These are phyloP conservation scores for Sipha maydis DNA, from an alignment of 2,888 invertebrate species.

Conservation along the genomic window DNA sequence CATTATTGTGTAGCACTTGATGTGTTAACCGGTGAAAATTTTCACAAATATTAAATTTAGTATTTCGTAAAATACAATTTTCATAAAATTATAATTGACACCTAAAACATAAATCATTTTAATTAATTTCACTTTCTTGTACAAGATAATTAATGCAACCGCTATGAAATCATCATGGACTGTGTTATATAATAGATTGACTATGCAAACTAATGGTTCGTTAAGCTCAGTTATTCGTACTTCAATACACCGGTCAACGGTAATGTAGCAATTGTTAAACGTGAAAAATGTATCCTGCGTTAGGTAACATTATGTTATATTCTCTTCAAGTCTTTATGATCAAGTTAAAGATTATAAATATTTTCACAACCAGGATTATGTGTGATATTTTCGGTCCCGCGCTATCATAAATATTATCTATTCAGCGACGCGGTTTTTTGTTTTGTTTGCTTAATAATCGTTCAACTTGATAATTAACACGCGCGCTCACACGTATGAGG, in stretches of 20 bases:
- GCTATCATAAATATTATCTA: neutral
- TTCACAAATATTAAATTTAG: conserved; percentile 3
- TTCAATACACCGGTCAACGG: neutral
- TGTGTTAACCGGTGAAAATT: neutral
- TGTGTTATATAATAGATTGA: neutral
- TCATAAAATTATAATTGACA: neutral
- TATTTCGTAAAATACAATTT: neutral
- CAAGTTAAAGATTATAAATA: no score
- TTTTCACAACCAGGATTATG: no score
- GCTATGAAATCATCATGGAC: no score
- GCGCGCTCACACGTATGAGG: neutral
- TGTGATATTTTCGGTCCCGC: no score
- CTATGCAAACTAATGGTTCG: neutral
- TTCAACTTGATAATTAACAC: neutral
- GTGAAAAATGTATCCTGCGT: no score
- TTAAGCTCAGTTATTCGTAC: neutral
- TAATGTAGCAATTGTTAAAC: no score
- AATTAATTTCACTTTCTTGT: neutral
- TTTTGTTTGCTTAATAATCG: neutral
- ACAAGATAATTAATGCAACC: neutral
- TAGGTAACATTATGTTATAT: no score
- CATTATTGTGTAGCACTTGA: no score
- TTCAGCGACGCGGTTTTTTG: neutral
- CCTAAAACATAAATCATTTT: neutral
- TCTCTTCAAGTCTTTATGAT: no score